Conservation (phyloP, 2,797 vertebrate genomes). For the Sylvia borin region DNA sequence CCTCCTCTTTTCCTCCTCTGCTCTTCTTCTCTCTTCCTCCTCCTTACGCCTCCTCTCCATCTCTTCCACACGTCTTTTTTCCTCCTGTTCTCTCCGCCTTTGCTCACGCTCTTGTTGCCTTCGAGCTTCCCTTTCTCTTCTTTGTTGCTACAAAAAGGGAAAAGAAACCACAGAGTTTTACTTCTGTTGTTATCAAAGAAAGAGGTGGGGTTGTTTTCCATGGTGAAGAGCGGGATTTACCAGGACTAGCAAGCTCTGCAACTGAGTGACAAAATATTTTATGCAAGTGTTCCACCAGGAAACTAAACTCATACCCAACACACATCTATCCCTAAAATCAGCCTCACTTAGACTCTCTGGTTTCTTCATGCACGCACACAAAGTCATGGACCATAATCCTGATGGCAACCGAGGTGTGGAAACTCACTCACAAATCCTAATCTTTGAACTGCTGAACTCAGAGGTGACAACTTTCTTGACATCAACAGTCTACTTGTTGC, state of each 20-base stretch:
- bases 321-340: not conserved
- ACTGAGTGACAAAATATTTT: slow-evolving; percentile 30
- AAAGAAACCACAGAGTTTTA: slow-evolving; percentile 57
- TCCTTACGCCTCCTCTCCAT: slow-evolving; percentile 93
- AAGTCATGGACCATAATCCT: not conserved
- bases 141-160: slow-evolving; percentile 86
- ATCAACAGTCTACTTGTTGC: not conserved
- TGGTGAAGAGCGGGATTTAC: slow-evolving; percentile 32
- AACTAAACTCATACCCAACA: not conserved
- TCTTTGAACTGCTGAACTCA: not conserved
- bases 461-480: not conserved
- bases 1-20: slow-evolving; percentile 93
- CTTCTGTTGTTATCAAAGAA: slow-evolving; percentile 57
- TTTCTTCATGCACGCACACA: not conserved
- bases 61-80: slow-evolving; percentile 92
- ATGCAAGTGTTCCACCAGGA: slow-evolving; percentile 34
- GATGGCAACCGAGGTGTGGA: not conserved
- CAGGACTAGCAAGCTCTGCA: slow-evolving; percentile 61
- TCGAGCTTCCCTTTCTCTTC: slow-evolving; percentile 91
- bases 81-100: slow-evolving; percentile 92
- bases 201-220: slow-evolving; percentile 58
- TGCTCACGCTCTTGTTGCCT: slow-evolving; percentile 96
- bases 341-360: not conserved
- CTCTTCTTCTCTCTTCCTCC: slow-evolving; percentile 92
- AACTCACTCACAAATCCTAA: not conserved